Percentiles rank a stretch among this genome's conserved stretches.
Evolutionary conservation across 2,797 vertebrate species (phyloP).

Genomic region (Anolis apletophallus): DNA sequence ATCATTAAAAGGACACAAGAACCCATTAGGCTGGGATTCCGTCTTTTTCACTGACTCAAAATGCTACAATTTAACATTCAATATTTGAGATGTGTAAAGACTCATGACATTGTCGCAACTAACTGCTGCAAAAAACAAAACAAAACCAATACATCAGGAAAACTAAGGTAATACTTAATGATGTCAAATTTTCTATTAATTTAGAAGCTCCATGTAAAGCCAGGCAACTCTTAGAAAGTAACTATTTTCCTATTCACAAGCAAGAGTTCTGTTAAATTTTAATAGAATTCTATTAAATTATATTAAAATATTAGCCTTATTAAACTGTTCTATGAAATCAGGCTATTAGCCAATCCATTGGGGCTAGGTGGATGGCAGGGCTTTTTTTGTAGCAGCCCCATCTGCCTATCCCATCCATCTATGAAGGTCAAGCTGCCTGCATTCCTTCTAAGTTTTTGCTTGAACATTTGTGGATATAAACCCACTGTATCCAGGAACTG

Average conservation of each 20-base stretch:
- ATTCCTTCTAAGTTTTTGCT: too few relatives aligned
- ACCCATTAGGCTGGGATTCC: constrained; percentile 43
- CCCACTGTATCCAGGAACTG: too few relatives aligned
- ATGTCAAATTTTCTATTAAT: constrained; percentile 63
- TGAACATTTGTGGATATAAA: too few relatives aligned
- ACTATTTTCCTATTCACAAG: constrained; percentile 63
- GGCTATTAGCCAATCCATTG: too few relatives aligned
- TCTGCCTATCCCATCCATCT: too few relatives aligned
- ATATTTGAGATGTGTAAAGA: constrained; percentile 40
- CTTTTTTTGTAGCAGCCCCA: too few relatives aligned
- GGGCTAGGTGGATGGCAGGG: too few relatives aligned
- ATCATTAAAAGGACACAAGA: constrained; percentile 50
- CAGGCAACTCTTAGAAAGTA: constrained; percentile 55
- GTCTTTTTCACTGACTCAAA: constrained; percentile 50
- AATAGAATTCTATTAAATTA: too few relatives aligned
- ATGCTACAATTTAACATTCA: constrained; percentile 42
- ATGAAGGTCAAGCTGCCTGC: too few relatives aligned
- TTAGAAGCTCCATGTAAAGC: constrained; percentile 53
- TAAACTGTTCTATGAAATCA: too few relatives aligned
- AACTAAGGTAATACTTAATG: constrained; percentile 60
- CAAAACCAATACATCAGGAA: constrained; percentile 61
- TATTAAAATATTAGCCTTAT: neutral
- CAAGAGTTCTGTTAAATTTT: constrained; percentile 28
- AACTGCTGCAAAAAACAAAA: constrained; percentile 65
- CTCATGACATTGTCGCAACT: constrained; percentile 43